Evolutionary conservation across 2,113 vertebrate genomes (phyloP).

Genomic region (Otus sunia): DNA sequence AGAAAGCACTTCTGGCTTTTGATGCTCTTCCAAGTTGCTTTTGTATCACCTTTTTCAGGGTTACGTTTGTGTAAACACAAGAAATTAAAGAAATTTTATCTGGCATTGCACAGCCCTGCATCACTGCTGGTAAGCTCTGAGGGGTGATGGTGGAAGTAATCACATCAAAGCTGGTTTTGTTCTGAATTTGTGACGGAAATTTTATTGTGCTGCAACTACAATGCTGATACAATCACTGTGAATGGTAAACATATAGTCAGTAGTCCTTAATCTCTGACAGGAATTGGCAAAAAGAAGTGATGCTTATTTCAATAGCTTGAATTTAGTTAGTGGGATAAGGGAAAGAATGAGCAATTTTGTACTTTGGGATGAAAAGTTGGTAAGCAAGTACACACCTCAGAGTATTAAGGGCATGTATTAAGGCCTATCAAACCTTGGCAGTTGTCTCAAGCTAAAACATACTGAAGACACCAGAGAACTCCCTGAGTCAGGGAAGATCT

Average conservation of each 20-base stretch:
- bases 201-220: background rate
- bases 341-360: background rate
- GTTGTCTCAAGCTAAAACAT: background rate
- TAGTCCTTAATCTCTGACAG: background rate
- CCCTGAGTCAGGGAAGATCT: background rate
- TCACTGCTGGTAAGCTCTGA: background rate
- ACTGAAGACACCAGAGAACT: background rate
- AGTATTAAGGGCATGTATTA: background rate
- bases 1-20: background rate
- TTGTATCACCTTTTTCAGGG: background rate
- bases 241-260: background rate
- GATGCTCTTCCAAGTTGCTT: background rate
- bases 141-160: background rate
- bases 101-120: background rate
- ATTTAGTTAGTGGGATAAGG: background rate
- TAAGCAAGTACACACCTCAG: background rate
- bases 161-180: constrained; percentile 27
- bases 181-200: background rate
- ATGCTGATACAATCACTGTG: background rate
- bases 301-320: background rate
- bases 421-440: background rate
- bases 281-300: background rate
- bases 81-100: background rate
- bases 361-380: background rate
- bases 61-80: background rate